phyloP scores from a whole-genome alignment of 2,888 invertebrate genomes.

The Drosophila formosana region DNA sequence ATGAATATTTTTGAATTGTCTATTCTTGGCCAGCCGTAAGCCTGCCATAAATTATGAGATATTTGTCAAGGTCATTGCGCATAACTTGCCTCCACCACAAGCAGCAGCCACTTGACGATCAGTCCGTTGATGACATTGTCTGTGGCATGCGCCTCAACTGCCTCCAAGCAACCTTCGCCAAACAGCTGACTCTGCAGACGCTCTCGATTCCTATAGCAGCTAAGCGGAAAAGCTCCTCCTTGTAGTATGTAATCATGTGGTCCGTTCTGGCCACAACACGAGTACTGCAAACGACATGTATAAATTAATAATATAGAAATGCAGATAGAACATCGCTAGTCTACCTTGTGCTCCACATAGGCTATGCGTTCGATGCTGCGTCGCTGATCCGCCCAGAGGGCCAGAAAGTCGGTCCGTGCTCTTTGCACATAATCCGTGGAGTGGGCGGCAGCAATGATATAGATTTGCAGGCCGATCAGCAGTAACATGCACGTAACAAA shows the following conservation, averaged over 20 bases:
- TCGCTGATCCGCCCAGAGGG: slow-evolving; percentile 71
- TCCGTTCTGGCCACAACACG: slow-evolving; percentile 82
- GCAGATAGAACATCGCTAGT: too few species aligned
- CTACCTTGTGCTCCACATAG: slow-evolving; percentile 71
- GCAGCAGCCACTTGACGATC: slow-evolving; percentile 78
- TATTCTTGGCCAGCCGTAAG: slow-evolving; percentile 51
- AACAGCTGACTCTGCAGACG: slow-evolving; percentile 58
- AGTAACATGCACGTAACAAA: slow-evolving; percentile 90
- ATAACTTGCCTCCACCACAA: slow-evolving; percentile 75
- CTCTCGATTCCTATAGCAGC: slow-evolving; percentile 66
- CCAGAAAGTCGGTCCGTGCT: slow-evolving; percentile 68
- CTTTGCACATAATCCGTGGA: slow-evolving; percentile 78
- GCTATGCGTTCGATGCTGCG: slow-evolving; percentile 60
- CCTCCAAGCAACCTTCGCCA: slow-evolving; percentile 65
- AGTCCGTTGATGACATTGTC: slow-evolving; percentile 75
- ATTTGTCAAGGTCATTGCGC: slow-evolving; percentile 32
- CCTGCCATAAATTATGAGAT: slow-evolving; percentile 45
- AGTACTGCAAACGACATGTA: slow-evolving; percentile 54
- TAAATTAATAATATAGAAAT: too few species aligned
- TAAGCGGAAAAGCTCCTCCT: slow-evolving; percentile 68
- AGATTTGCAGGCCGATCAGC: slow-evolving; percentile 89
- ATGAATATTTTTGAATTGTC: slow-evolving; percentile 10
- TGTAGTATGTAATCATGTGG: slow-evolving; percentile 75
- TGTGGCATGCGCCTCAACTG: slow-evolving; percentile 69
- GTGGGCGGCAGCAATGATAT: slow-evolving; percentile 79